A percentile compares a stretch with the other conserved stretches of the same genome.
Conservation (phyloP, 1,140 invertebrate genomes). For the Leptinotarsa defecta region DNA sequence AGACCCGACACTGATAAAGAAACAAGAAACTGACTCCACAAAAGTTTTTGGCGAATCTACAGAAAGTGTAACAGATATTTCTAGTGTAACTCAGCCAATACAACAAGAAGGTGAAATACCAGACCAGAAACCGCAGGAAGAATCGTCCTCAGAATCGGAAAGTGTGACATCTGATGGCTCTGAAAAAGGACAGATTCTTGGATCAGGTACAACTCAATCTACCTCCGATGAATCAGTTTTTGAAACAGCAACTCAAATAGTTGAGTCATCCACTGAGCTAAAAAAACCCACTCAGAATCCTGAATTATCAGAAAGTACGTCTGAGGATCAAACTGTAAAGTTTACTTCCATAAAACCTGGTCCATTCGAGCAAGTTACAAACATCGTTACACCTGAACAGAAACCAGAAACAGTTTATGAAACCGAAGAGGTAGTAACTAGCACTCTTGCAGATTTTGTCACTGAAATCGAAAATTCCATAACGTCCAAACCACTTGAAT, state of each 20-base stretch:
- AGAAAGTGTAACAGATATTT: neutral
- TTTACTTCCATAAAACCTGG: neutral
- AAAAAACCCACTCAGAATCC: conserved; percentile 24
- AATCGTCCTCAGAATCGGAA: neutral
- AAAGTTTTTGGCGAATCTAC: neutral
- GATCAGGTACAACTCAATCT: neutral
- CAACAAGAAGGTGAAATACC: conserved; percentile 13
- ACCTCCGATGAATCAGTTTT: neutral
- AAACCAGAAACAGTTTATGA: conserved; percentile 12
- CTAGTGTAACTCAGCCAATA: neutral
- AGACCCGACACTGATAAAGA: neutral
- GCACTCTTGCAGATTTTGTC: conserved; percentile 2
- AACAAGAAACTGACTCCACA: neutral
- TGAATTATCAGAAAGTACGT: neutral
- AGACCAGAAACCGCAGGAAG: neutral
- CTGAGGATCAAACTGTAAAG: neutral
- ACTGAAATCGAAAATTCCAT: conserved; percentile 25
- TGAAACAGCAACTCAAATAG: neutral
- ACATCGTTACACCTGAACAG: conserved; percentile 24
- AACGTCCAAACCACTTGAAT: conserved; percentile 8
- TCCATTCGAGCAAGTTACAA: conserved; percentile 24
- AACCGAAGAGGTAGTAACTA: conserved; percentile 32
- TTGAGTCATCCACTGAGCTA: neutral
- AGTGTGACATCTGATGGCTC: conserved; percentile 7
- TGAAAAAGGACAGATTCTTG: neutral